These are phyloP conservation scores for Ctenochaetus hawaiiensis DNA, from an alignment of 2,797 vertebrate species.

Conservation along the genomic window DNA sequence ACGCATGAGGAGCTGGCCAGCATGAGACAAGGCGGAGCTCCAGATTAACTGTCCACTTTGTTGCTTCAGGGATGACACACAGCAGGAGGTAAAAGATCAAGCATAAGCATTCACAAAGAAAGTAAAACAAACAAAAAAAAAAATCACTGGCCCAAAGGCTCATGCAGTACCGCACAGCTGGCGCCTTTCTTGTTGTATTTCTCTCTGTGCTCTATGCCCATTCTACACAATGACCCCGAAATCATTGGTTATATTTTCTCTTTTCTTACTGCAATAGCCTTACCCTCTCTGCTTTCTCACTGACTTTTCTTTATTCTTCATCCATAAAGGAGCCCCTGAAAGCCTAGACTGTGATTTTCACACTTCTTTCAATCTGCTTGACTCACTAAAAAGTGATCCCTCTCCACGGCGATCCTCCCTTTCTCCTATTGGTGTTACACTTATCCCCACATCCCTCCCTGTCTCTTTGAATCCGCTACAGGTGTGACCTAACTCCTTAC, in stretches of 20 bases:
- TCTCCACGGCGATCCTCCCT: constrained; percentile 52
- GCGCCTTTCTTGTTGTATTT: constrained; percentile 56
- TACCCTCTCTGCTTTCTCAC: constrained; percentile 44
- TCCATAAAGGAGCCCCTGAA: constrained; percentile 59
- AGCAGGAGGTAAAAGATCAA: constrained; percentile 53
- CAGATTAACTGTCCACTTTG: constrained; percentile 55
- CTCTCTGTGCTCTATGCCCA: constrained; percentile 32
- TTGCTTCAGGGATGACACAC: constrained; percentile 63
- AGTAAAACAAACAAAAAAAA: constrained; percentile 64
- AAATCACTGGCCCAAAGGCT: constrained; percentile 20
- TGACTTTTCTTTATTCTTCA: constrained; percentile 55
- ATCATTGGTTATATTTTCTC: constrained; percentile 59
- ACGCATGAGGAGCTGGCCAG: constrained; percentile 54
- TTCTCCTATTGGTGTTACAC: constrained; percentile 66
- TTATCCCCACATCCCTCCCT: constrained; percentile 69
- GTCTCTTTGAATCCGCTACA: constrained; percentile 70
- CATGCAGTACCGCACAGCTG: constrained; percentile 39
- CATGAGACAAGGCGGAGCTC: constrained; percentile 47
- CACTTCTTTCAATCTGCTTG: constrained; percentile 57
- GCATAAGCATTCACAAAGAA: constrained; percentile 47
- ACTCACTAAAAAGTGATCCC: constrained; percentile 68
- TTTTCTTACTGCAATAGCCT: constrained; percentile 54
- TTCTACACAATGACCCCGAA: constrained; percentile 61
- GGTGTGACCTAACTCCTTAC: constrained; percentile 75
- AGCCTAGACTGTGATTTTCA: constrained; percentile 72